phyloP scores from a whole-genome alignment of 2,797 vertebrate species.

The Pempheris klunzingeri region DNA sequence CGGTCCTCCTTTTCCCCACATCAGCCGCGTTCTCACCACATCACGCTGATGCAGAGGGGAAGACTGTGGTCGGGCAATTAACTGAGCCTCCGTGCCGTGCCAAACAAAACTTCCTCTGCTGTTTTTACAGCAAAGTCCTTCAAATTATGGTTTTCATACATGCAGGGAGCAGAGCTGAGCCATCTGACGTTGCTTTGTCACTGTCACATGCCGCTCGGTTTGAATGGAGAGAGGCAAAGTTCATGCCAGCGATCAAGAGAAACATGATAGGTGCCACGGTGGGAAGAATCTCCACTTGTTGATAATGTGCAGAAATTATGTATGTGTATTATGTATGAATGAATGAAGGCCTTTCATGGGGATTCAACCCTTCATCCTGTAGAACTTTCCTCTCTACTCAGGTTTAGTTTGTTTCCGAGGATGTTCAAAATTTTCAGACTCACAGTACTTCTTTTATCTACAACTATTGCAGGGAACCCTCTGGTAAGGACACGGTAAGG shows the following conservation, averaged over 20 bases:
- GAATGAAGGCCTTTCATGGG: conserved; percentile 68
- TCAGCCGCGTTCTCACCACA: conserved; percentile 77
- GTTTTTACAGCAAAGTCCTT: conserved; percentile 84
- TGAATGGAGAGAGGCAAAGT: conserved; percentile 49
- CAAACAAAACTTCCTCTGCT: conserved; percentile 88
- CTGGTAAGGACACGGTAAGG: no score
- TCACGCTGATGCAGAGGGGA: conserved; percentile 82
- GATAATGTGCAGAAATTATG: conserved; percentile 52
- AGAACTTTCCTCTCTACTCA: conserved; percentile 28
- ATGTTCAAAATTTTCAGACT: conserved; percentile 5
- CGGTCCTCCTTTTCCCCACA: conserved; percentile 64
- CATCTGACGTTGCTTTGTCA: conserved; percentile 74
- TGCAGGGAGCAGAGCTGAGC: conserved; percentile 59
- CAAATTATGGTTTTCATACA: conserved; percentile 84
- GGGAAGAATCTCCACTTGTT: conserved; percentile 48
- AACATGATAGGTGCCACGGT: conserved; percentile 56
- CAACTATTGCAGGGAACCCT: not conserved
- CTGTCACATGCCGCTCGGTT: conserved; percentile 62
- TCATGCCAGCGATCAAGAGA: conserved; percentile 48
- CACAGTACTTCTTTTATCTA: not conserved
- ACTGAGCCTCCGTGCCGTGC: conserved; percentile 76
- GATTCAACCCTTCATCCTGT: conserved; percentile 34
- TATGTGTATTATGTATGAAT: conserved; percentile 68
- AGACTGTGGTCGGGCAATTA: conserved; percentile 86
- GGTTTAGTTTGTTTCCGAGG: conserved; percentile 19